These are phyloP conservation scores for Lasioglossum baleicum DNA, from an alignment of 1,140 invertebrate species.

Conservation along the genomic window DNA sequence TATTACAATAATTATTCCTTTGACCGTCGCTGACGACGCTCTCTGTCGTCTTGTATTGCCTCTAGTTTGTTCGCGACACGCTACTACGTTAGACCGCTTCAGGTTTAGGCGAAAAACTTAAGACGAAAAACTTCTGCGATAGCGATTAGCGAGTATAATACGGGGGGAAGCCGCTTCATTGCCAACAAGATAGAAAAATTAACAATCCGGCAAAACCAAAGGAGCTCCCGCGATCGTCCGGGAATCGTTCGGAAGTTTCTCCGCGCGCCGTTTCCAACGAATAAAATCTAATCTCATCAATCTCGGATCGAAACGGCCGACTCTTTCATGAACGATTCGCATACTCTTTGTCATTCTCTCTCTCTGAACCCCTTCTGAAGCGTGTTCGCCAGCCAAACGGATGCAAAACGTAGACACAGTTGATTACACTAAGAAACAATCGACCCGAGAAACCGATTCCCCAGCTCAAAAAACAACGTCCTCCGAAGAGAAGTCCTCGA, in stretches of 20 bases:
- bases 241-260: slow-evolving; percentile 17
- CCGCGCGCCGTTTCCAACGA: too few species aligned
- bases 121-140: slow-evolving; percentile 19
- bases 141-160: background rate
- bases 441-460: background rate
- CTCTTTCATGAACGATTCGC: too few species aligned
- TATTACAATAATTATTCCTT: slow-evolving; percentile 65
- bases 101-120: slow-evolving; percentile 15
- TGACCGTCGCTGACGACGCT: slow-evolving; percentile 53
- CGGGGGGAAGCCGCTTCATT: background rate
- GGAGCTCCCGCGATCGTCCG: background rate
- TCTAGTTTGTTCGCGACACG: slow-evolving; percentile 19
- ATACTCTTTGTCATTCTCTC: too few species aligned
- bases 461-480: background rate
- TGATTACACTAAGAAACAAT: slow-evolving; percentile 34
- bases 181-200: background rate
- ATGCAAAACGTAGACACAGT: slow-evolving; percentile 33
- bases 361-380: background rate
- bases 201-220: slow-evolving; percentile 5
- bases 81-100: slow-evolving; percentile 40
- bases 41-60: slow-evolving; percentile 26
- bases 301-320: too few species aligned
- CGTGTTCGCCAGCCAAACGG: slow-evolving; percentile 28
- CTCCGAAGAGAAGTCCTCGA: background rate
- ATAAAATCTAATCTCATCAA: too few species aligned